Evolutionary conservation across 2,797 vertebrate genomes (phyloP).

Genomic region (Anniella stebbinsi): DNA sequence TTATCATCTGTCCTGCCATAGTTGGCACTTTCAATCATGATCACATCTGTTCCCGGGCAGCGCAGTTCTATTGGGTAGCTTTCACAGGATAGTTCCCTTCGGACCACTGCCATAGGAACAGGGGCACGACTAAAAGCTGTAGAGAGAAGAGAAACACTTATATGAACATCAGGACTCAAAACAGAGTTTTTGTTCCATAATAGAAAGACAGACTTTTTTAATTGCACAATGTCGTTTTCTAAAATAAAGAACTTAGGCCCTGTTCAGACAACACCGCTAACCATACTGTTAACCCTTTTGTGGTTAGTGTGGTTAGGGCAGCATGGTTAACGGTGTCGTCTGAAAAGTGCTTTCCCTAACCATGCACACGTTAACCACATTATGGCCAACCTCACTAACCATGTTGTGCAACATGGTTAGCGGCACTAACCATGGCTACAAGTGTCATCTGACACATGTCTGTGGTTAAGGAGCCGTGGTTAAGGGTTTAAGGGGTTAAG

Average conservation of each 20-base stretch:
- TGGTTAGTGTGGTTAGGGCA: no score
- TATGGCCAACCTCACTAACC: no score
- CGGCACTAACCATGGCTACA: no score
- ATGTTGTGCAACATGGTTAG: no score
- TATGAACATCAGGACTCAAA: neutral
- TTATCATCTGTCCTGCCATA: conserved; percentile 98
- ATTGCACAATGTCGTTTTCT: neutral
- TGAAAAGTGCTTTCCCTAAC: no score
- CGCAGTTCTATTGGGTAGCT: conserved; percentile 98
- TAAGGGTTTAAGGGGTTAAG: no score
- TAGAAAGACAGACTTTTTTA: neutral
- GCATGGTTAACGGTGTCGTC: no score
- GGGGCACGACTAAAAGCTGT: conserved; percentile 94
- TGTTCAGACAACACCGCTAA: no score
- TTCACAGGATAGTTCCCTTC: conserved; percentile 97
- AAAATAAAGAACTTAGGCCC: neutral
- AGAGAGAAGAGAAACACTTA: conserved; percentile 40
- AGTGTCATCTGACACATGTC: no score
- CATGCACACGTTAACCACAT: no score
- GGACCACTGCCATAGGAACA: conserved; percentile 97
- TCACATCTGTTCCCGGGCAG: conserved; percentile 97
- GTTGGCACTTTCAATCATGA: conserved; percentile 99
- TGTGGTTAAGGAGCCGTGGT: no score
- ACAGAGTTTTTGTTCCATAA: neutral
- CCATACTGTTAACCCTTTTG: no score